Evolutionary conservation across 2,113 vertebrate species (phyloP), one percentile per base, ranked within the genome.

Genomic region (Drymodes brunneopygia): DNA sequence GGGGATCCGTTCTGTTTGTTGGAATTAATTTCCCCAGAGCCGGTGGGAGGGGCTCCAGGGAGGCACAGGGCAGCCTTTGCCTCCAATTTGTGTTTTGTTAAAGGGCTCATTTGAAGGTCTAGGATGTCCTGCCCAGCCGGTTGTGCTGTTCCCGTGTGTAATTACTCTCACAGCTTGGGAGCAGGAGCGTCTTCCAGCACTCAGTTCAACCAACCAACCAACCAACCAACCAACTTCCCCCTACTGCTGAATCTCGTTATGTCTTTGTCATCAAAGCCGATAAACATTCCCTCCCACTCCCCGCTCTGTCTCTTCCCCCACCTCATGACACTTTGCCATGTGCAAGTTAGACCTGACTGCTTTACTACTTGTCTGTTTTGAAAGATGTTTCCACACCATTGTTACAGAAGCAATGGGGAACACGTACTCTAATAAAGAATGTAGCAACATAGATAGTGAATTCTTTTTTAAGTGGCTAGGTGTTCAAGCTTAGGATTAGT

Each of bases 111-210:
- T 31, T 74, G 50, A 77, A 81, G 71, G 57, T 74, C 24, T 65
- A 40, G 64, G 57, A 21, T 47, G 61, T 48, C 88, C 86, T 50
- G 35, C 51, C 51, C 82, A 57, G 79, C 62, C 85, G 78, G 53
- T 81, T 45, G 33, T 16, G 54, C 35, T 62, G 23, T 80, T 88
- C 58, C 57, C 54, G 5, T 4, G 21, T 58, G 64, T 81, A 70
- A 92, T 96, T 89, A 67, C 44, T 58, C 56, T 92, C 84, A 70
- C 51, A 67, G 73, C 77, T 33, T 79, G 58, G 75, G 57, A 92
- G 61, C 69, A 33, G 73, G 33, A 91, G 38, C 0, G 0, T 69
- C 53, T 86, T 79, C 57, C 61, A 72, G 53, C 0, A 0, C 35
- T 65, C 58, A 15, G 40, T 64, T 87, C 70, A 71, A 27, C 53